Conservation (phyloP, 2,113 vertebrate species). For the Gasterosteus nipponicus region DNA sequence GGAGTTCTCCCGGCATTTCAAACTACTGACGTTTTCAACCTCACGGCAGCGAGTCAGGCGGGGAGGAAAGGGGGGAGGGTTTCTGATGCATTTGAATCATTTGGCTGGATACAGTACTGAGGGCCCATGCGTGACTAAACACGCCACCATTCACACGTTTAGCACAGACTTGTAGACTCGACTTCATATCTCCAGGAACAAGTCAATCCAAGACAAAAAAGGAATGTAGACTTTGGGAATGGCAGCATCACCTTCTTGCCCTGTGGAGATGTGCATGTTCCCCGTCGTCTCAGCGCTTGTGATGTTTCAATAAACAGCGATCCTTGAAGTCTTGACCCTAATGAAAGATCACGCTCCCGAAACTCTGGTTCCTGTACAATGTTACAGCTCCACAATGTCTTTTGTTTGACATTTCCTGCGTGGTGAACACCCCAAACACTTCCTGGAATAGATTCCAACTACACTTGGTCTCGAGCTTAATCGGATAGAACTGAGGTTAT, state of each 20-base stretch:
- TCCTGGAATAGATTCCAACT: background rate
- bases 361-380: background rate
- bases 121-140: constrained; percentile 24
- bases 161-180: constrained; percentile 9
- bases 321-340: background rate
- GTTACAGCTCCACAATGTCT: background rate
- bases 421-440: background rate
- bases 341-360: background rate
- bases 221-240: background rate
- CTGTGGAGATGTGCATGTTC: background rate
- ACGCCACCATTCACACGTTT: background rate
- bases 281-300: background rate
- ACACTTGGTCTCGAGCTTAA: background rate
- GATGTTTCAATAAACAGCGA: background rate
- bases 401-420: background rate
- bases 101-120: background rate
- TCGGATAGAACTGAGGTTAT: background rate
- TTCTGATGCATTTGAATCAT: background rate
- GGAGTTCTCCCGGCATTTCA: background rate
- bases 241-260: background rate
- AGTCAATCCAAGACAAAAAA: background rate
- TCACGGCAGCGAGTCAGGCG: constrained; percentile 22
- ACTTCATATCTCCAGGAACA: background rate
- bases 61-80: background rate
- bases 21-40: background rate